phyloP scores from a whole-genome alignment of 2,888 invertebrate species.

The Spisula solida region DNA sequence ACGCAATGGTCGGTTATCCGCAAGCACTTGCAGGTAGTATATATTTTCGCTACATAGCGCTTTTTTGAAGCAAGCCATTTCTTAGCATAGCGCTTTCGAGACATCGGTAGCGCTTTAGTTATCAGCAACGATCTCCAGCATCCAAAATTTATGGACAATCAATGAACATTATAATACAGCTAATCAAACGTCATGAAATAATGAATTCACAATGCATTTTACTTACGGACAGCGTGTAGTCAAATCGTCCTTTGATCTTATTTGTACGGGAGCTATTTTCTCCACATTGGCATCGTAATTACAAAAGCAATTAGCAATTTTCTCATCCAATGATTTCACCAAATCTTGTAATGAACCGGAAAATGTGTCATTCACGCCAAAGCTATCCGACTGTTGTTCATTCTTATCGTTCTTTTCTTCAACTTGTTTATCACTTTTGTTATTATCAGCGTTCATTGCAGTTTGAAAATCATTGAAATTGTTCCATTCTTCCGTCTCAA shows the following conservation, averaged over 20 bases:
- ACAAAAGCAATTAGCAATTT: conserved; percentile 99
- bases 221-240: conserved; percentile 99
- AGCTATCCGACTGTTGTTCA: conserved; percentile 75
- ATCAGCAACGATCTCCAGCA: too few species aligned
- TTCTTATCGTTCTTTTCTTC: conserved; percentile 77
- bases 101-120: too few species aligned
- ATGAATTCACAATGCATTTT: conserved; percentile 56
- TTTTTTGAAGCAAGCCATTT: too few species aligned
- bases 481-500: conserved; percentile 94
- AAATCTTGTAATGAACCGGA: conserved; percentile 98
- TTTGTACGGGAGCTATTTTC: conserved; percentile 98
- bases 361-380: conserved; percentile 89
- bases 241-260: conserved; percentile 99
- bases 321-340: conserved; percentile 99
- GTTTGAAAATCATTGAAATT: conserved; percentile 89
- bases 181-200: too few species aligned
- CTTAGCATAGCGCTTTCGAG: too few species aligned
- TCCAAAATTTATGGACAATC: too few species aligned
- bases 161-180: too few species aligned
- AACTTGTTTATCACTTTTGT: conserved; percentile 71
- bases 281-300: conserved; percentile 99
- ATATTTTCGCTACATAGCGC: too few species aligned
- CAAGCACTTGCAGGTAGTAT: too few species aligned
- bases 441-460: conserved; percentile 78
- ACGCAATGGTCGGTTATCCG: too few species aligned